Conservation (phyloP, 2,113 vertebrate species). For the Sitta europaea region DNA sequence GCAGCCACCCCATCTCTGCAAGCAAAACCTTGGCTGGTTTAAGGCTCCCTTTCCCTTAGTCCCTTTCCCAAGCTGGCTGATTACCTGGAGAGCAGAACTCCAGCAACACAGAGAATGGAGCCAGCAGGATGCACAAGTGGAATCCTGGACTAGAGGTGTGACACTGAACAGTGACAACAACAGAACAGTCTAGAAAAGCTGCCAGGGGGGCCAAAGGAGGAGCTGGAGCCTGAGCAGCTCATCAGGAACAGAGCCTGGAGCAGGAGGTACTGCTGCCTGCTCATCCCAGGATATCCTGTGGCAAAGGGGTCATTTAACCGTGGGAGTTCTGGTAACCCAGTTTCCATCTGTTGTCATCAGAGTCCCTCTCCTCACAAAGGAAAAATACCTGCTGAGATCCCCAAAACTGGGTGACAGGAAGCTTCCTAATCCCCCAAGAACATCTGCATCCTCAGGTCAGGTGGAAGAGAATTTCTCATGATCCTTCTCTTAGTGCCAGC, state of each 20-base stretch:
- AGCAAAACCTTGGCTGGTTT: background rate
- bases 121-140: background rate
- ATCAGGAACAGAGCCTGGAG: background rate
- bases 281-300: background rate
- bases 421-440: background rate
- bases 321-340: background rate
- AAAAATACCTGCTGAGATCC: background rate
- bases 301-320: background rate
- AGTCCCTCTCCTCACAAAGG: background rate
- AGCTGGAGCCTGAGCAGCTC: background rate
- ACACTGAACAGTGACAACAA: background rate
- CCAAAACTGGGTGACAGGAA: background rate
- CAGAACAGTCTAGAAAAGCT: background rate
- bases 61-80: background rate
- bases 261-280: background rate
- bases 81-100: background rate
- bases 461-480: background rate
- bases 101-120: fast-evolving
- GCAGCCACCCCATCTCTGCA: background rate
- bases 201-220: background rate
- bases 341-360: background rate
- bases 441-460: background rate
- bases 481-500: too few relatives aligned
- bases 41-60: background rate
- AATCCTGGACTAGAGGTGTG: background rate